phyloP scores from a whole-genome alignment of 2,113 vertebrate species.

The Tinamus guttatus region DNA sequence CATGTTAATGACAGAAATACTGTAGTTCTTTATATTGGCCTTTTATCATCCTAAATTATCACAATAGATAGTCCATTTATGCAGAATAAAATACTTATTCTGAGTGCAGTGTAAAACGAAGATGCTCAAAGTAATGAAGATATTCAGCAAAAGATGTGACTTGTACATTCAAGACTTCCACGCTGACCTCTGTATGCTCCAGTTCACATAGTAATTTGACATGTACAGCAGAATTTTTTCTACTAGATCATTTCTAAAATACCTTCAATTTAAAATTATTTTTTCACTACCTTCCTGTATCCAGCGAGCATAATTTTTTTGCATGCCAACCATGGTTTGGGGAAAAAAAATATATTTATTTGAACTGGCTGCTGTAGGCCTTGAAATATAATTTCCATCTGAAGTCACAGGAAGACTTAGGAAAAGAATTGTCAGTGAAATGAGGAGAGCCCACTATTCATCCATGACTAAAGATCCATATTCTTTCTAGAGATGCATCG shows the following conservation, averaged over 20 bases:
- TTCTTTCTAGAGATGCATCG: neutral
- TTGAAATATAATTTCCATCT: neutral
- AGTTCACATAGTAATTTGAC: neutral
- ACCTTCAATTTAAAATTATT: neutral
- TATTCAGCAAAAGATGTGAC: neutral
- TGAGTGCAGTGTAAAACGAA: neutral
- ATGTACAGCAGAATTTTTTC: neutral
- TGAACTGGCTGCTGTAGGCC: neutral
- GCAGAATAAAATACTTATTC: neutral
- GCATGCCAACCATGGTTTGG: neutral
- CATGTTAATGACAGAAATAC: constrained; percentile 45
- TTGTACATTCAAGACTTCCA: neutral
- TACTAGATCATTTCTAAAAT: neutral
- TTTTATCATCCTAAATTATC: neutral
- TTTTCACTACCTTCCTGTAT: neutral
- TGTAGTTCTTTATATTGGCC: constrained; percentile 41
- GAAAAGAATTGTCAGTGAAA: neutral
- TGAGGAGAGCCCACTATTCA: neutral
- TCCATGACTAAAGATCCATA: neutral
- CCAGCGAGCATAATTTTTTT: neutral
- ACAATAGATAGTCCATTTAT: neutral
- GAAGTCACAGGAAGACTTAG: neutral
- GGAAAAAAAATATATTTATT: neutral
- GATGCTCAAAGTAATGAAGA: neutral
- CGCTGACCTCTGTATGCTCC: neutral